Conservation (phyloP, 2,888 invertebrate species). For the Candidula unifasciata region DNA sequence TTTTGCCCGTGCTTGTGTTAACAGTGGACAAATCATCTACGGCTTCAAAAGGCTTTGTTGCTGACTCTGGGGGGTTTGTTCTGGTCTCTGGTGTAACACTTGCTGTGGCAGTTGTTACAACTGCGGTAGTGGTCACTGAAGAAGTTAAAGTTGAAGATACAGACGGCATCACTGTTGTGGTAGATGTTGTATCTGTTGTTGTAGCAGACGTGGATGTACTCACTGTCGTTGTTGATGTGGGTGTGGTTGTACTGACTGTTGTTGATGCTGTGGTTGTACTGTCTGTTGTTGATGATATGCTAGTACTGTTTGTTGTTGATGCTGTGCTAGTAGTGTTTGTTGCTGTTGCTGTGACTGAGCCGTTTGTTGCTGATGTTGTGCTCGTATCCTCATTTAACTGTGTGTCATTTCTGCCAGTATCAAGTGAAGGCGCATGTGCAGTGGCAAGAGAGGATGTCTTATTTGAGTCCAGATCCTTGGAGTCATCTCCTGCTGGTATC, state of each 20-base stretch:
- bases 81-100: constrained; percentile 14
- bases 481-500: constrained; percentile 44
- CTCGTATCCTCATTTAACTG: constrained; percentile 27
- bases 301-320: neutral
- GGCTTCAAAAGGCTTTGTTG: neutral
- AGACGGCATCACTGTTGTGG: constrained; percentile 53
- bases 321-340: constrained; percentile 31
- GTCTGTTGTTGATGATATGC: neutral
- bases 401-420: neutral
- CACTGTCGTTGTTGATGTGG: neutral
- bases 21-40: neutral
- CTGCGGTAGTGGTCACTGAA: constrained; percentile 25
- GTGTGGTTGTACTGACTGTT: constrained; percentile 43
- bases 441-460: neutral
- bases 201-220: neutral
- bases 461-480: neutral
- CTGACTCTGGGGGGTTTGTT: constrained; percentile 2
- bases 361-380: constrained; percentile 36
- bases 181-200: neutral
- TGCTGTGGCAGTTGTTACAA: constrained; percentile 27
- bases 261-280: neutral
- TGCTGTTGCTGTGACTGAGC: neutral
- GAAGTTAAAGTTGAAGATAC: constrained; percentile 41
- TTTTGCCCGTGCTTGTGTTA: neutral
- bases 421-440: neutral